Evolutionary conservation across 2,113 vertebrate genomes (phyloP), one percentile per base, ranked within the genome.

Genomic region (Pleuronectes platessa): DNA sequence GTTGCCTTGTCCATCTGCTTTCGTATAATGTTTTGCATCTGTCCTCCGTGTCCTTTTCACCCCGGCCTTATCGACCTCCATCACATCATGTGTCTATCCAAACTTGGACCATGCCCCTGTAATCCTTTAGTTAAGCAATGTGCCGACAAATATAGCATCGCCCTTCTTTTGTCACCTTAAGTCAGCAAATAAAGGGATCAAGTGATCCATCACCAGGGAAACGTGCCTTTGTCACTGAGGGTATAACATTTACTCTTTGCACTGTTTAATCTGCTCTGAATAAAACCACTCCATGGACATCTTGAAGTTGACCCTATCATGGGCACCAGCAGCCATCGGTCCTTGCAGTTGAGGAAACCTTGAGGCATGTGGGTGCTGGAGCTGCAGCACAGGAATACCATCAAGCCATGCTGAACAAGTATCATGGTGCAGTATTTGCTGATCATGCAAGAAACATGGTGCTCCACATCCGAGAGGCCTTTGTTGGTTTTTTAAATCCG

Each of bases 141-240:
- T 66, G 74, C 75, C 23, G 40, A 58, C 45, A 60, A 82, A 83
- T 75, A 42, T 35, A 61, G 37, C 47, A 17, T n/a, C 42, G 68
- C 8, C 81, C 79, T 90, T 77, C 83, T 18, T 24, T n/a, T 51
- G 69, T 72, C 79, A 78, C 64, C 81, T 79, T 61, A 61, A 80
- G 40, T 78, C 79, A 69, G 77, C 76, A 76, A 80, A 74, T 47
- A 37, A 60, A 72, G 55, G 47, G 47, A 51, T 76, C 62, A 77
- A 80, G 61, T 51, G 63, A 79, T 82, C 77, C 35, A 73, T 81
- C 82, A 68, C 59, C 54, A 18, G 35, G 20, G 37, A 73, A 78
- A 59, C 42, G 24, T 55, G 0, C 3, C 35, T 24, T 49, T 51
- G 24, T 49, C 12, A 3, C 40, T 5, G 24, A 59, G 71, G 7